Percentiles rank a stretch among this genome's conserved stretches.
These are phyloP conservation scores for Dilophus febrilis DNA, from an alignment of 2,888 invertebrate species.

Conservation along the genomic window DNA sequence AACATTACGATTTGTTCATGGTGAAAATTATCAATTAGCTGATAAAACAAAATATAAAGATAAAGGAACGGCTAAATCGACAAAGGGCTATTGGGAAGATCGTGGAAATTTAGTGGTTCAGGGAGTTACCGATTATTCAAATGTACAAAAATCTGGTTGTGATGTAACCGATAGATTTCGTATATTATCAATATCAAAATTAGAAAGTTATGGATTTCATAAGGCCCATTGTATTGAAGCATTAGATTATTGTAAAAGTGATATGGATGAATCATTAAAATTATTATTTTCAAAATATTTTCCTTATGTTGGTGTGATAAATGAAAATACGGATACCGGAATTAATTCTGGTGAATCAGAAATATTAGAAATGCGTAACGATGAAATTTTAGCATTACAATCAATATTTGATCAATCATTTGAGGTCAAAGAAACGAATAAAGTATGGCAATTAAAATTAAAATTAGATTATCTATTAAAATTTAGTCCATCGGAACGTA, in stretches of 20 bases:
- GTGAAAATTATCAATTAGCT: slow-evolving; percentile 44
- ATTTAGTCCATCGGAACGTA: slow-evolving; percentile 35
- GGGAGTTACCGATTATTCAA: slow-evolving; percentile 41
- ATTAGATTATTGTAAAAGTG: slow-evolving; percentile 44
- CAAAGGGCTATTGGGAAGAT: slow-evolving; percentile 60
- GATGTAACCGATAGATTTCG: slow-evolving; percentile 46
- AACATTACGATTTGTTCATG: slow-evolving; percentile 55
- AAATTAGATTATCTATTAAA: slow-evolving; percentile 47
- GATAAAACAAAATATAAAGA: slow-evolving; percentile 44
- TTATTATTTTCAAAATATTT: slow-evolving; percentile 56
- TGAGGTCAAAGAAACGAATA: slow-evolving; percentile 46
- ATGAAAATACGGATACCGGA: slow-evolving; percentile 15
- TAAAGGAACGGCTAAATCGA: slow-evolving; percentile 47
- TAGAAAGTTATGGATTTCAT: slow-evolving; percentile 63
- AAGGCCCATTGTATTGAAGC: slow-evolving; percentile 58
- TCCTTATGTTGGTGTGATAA: slow-evolving; percentile 8
- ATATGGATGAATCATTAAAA: slow-evolving; percentile 53
- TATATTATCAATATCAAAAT: slow-evolving; percentile 50
- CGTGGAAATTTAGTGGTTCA: slow-evolving; percentile 57
- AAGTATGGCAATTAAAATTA: slow-evolving; percentile 51
- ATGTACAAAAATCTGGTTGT: slow-evolving; percentile 34
- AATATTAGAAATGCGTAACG: slow-evolving; percentile 44
- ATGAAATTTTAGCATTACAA: slow-evolving; percentile 57
- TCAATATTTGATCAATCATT: slow-evolving; percentile 61
- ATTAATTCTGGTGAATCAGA: slow-evolving; percentile 32